Evolutionary conservation across 1,140 invertebrate genomes (phyloP).

Genomic region (Sminthurinus signatus): DNA sequence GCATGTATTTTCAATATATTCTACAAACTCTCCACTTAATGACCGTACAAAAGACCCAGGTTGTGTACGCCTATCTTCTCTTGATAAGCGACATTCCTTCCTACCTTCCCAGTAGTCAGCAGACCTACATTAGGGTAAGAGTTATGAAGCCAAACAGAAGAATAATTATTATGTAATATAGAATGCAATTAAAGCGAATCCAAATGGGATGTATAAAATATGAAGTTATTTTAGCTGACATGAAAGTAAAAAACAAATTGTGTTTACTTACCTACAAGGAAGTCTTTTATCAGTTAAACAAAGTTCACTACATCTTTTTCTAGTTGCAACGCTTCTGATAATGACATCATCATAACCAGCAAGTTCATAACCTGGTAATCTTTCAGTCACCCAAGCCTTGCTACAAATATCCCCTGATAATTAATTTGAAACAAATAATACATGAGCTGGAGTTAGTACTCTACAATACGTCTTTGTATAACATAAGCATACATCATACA

Average conservation of each 20-base stretch:
- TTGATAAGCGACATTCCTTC: slow-evolving; percentile 46
- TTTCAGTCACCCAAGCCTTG: slow-evolving; percentile 43
- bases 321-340: slow-evolving; percentile 43
- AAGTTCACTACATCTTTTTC: slow-evolving; percentile 46
- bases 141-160: no score
- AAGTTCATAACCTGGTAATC: slow-evolving; percentile 48
- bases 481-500: no score
- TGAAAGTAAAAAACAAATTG: no score
- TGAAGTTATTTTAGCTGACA: no score
- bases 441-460: no score
- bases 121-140: no score
- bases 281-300: slow-evolving; percentile 44
- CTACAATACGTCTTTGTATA: no score
- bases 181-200: no score
- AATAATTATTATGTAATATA: no score
- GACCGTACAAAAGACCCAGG: slow-evolving; percentile 45
- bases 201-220: no score
- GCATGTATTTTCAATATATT: slow-evolving; percentile 52
- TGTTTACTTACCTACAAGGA: no score
- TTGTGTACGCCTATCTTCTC: slow-evolving; percentile 47
- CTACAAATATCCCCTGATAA: slow-evolving; percentile 40
- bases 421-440: no score
- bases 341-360: slow-evolving; percentile 46
- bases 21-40: slow-evolving; percentile 43
- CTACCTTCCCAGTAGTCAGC: slow-evolving; percentile 44